These are phyloP conservation scores for Raja brachyura DNA, from an alignment of 2,113 vertebrate species.

Conservation along the genomic window DNA sequence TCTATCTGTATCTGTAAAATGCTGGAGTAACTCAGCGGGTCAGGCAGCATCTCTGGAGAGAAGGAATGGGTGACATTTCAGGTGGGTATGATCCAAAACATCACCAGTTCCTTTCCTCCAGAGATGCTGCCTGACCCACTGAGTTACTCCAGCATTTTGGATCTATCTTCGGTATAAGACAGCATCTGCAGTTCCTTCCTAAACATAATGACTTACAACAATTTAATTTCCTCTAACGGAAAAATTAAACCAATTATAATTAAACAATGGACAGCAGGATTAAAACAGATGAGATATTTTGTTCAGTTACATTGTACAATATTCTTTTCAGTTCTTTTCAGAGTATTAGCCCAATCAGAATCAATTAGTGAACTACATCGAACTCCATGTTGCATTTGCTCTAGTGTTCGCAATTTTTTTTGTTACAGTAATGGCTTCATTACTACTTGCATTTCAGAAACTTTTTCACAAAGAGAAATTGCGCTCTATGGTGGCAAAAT, in stretches of 20 bases:
- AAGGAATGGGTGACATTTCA: too few relatives aligned
- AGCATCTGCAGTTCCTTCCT: too few relatives aligned
- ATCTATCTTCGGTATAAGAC: too few relatives aligned
- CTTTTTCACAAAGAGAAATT: neutral
- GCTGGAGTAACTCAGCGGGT: too few relatives aligned
- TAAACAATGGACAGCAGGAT: neutral
- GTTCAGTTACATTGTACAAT: neutral
- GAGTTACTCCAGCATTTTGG: too few relatives aligned
- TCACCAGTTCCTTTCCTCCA: too few relatives aligned
- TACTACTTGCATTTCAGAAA: neutral
- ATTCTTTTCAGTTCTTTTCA: neutral
- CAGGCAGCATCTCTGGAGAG: too few relatives aligned
- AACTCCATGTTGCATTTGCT: neutral
- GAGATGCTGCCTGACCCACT: too few relatives aligned
- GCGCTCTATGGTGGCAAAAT: neutral
- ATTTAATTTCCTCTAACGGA: neutral
- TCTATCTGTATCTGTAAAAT: too few relatives aligned
- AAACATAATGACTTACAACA: too few relatives aligned
- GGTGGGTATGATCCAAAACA: too few relatives aligned
- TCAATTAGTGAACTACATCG: neutral
- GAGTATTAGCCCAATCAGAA: neutral
- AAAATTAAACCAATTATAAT: neutral
- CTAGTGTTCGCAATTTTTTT: neutral
- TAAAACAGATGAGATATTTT: neutral
- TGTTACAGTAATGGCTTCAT: neutral